These are phyloP conservation scores for Boulengeromyrus knoepffleri DNA, from an alignment of 2,113 vertebrate genomes.

Conservation along the genomic window DNA sequence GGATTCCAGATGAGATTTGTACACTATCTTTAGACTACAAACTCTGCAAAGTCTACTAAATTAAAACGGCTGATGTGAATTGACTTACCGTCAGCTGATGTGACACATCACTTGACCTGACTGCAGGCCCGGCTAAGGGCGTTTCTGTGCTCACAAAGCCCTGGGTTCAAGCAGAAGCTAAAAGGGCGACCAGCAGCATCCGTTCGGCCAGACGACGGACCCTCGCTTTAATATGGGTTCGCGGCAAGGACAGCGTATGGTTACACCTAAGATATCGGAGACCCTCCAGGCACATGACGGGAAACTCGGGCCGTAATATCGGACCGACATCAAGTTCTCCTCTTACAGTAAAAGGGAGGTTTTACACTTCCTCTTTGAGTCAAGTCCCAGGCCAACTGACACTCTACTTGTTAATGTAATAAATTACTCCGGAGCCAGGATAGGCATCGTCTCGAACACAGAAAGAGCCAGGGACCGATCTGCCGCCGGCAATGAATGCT, in stretches of 20 bases:
- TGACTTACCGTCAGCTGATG: neutral
- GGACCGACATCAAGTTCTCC: neutral
- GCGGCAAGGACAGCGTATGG: neutral
- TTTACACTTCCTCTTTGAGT: neutral
- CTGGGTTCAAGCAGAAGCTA: neutral
- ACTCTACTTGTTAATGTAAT: conserved; percentile 1
- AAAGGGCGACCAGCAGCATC: neutral
- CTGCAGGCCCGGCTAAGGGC: neutral
- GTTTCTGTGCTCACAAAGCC: neutral
- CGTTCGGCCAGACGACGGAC: neutral
- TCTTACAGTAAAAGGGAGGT: neutral
- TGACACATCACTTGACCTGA: neutral
- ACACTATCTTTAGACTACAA: neutral
- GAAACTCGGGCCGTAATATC: neutral
- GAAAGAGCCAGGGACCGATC: neutral
- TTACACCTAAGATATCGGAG: neutral
- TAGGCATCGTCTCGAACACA: neutral
- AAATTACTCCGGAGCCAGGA: neutral
- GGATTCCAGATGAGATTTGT: neutral
- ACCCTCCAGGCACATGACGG: neutral
- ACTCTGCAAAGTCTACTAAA: neutral
- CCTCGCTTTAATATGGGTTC: neutral
- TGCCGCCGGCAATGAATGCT: neutral
- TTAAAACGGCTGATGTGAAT: neutral
- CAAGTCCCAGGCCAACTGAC: neutral